These are phyloP conservation scores for Cotesia congregata DNA, from an alignment of 2,888 invertebrate species.

Conservation along the genomic window DNA sequence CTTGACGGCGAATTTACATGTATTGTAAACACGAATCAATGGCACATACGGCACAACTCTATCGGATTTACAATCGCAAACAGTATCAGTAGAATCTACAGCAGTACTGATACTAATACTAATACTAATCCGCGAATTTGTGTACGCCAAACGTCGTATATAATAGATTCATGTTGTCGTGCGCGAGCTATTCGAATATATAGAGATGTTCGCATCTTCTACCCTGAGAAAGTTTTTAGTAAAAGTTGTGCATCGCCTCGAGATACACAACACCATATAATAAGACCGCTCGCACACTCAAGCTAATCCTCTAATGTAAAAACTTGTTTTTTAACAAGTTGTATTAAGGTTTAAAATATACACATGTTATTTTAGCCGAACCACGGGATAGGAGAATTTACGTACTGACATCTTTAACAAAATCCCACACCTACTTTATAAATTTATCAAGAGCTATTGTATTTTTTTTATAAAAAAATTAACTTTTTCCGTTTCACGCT, in stretches of 20 bases:
- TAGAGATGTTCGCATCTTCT: not conserved
- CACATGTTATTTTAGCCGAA: slow-evolving; percentile 12
- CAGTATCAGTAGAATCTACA: not conserved
- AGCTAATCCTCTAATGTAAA: not conserved
- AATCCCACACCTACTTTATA: not conserved
- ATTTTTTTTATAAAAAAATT: not conserved
- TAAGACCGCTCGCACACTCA: not conserved
- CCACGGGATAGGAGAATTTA: not conserved
- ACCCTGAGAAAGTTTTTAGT: not conserved
- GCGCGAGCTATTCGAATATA: not conserved
- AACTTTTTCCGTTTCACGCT: no score
- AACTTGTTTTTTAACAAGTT: slow-evolving; percentile 18
- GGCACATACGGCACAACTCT: not conserved
- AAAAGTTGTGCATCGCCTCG: not conserved
- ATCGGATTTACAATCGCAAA: not conserved
- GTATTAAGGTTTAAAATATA: slow-evolving; percentile 9
- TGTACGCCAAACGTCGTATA: not conserved
- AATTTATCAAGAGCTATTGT: slow-evolving; percentile 1
- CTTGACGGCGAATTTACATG: not conserved
- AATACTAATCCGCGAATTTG: not conserved
- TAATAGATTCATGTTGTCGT: not conserved
- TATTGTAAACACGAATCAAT: not conserved
- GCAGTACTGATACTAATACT: not conserved
- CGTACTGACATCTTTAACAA: slow-evolving; percentile 1
- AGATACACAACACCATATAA: not conserved